These are phyloP conservation scores for Argopecten irradians DNA, from an alignment of 1,140 invertebrate genomes.

Conservation along the genomic window DNA sequence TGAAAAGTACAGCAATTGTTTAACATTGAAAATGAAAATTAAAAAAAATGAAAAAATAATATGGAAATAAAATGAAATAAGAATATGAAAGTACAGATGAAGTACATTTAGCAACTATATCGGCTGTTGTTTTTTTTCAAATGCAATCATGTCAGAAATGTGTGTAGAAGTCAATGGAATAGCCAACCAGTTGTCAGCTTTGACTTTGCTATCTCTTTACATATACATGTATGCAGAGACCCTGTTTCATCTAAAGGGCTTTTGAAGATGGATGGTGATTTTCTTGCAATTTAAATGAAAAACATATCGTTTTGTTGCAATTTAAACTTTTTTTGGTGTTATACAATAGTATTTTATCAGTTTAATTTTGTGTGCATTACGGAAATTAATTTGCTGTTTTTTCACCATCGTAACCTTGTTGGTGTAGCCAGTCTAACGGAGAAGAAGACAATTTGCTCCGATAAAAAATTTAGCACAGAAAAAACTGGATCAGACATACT, in stretches of 20 bases:
- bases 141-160: background rate
- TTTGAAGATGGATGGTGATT: constrained; percentile 21
- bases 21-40: too few species aligned
- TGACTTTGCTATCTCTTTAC: background rate
- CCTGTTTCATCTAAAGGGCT: background rate
- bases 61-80: background rate
- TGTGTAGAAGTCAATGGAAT: too few species aligned
- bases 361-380: constrained; percentile 10
- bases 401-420: background rate
- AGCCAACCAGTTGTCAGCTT: too few species aligned
- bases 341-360: background rate
- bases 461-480: constrained; percentile 21
- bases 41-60: too few species aligned
- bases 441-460: background rate
- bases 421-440: background rate
- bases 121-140: background rate
- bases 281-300: constrained; percentile 12
- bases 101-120: background rate
- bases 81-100: background rate
- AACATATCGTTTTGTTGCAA: constrained; percentile 9
- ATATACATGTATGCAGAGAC: constrained; percentile 8
- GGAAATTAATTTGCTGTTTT: constrained; percentile 11
- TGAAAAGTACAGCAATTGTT: background rate
- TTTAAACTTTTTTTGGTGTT: background rate
- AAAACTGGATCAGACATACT: constrained; percentile 6